phyloP scores from a whole-genome alignment of 1,140 invertebrate genomes.

The Drosophila persimilis region DNA sequence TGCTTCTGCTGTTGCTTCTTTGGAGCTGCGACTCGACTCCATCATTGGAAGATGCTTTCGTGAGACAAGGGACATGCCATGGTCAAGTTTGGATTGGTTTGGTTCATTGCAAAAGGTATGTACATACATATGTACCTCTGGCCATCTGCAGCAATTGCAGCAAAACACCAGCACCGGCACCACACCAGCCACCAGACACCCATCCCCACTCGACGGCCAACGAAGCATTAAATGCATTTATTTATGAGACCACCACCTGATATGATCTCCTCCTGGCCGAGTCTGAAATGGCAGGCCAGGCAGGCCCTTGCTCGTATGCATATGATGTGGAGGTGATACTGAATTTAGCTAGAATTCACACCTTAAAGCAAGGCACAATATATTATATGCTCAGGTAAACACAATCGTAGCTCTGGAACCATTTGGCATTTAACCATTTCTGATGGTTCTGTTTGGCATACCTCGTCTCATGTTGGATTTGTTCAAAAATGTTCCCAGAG shows the following conservation, averaged over 20 bases:
- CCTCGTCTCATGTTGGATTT: too few relatives aligned
- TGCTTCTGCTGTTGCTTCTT: conserved; percentile 5
- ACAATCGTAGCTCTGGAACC: conserved; percentile 11
- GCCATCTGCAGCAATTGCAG: conserved; percentile 43
- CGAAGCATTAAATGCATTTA: conserved; percentile 76
- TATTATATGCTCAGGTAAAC: conserved; percentile 40
- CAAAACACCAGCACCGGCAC: conserved; percentile 4
- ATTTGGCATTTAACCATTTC: conserved; percentile 8
- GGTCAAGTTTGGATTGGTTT: conserved; percentile 36
- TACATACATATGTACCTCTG: too few relatives aligned
- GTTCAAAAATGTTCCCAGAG: too few relatives aligned
- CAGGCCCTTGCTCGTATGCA: conserved; percentile 52
- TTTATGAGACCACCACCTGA: conserved; percentile 69
- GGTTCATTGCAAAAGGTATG: conserved; percentile 7
- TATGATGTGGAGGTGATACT: conserved; percentile 65
- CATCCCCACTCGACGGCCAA: conserved; percentile 25
- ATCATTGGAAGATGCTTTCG: conserved; percentile 67
- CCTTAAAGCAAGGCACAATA: conserved; percentile 42
- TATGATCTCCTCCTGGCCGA: conserved; percentile 42
- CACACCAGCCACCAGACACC: background rate
- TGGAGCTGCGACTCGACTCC: conserved; percentile 19
- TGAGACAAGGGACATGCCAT: conserved; percentile 68
- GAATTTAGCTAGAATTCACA: conserved; percentile 77
- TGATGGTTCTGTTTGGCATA: too few relatives aligned
- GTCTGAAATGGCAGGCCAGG: conserved; percentile 45